Conservation (phyloP, 1,140 invertebrate genomes). For the Penaeus chinensis region DNA sequence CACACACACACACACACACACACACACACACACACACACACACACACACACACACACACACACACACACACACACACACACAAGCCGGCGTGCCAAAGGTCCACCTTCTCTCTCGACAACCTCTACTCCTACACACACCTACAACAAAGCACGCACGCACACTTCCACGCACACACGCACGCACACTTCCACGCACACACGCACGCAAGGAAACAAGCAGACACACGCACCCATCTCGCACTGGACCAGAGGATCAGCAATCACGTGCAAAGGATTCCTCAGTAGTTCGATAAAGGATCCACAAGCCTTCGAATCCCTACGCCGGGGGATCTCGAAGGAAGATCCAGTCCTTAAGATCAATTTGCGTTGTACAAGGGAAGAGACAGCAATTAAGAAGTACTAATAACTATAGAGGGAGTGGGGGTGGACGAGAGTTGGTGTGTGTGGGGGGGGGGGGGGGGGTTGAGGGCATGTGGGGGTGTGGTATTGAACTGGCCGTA, state of each 20-base stretch:
- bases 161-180: conserved; percentile 2
- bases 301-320: too few species aligned
- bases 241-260: not conserved
- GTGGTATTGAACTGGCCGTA: conserved; percentile 43
- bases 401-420: too few species aligned
- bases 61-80: not conserved
- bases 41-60: not conserved
- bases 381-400: too few species aligned
- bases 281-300: too few species aligned
- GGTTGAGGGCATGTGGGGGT: not conserved
- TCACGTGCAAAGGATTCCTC: not conserved
- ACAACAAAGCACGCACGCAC: conserved; percentile 14
- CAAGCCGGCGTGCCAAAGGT: too few species aligned
- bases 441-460: not conserved
- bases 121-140: not conserved
- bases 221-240: conserved; percentile 4
- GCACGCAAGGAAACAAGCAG: not conserved
- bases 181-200: not conserved
- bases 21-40: conserved; percentile 11
- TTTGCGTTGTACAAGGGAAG: too few species aligned
- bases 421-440: too few species aligned
- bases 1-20: not conserved
- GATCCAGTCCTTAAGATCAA: too few species aligned
- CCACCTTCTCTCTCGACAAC: not conserved
- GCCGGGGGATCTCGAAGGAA: too few species aligned